A percentile compares a stretch with the other conserved stretches of the same genome.
Conservation (phyloP, 2,797 vertebrate genomes). For the Mionectes olivaceus region DNA sequence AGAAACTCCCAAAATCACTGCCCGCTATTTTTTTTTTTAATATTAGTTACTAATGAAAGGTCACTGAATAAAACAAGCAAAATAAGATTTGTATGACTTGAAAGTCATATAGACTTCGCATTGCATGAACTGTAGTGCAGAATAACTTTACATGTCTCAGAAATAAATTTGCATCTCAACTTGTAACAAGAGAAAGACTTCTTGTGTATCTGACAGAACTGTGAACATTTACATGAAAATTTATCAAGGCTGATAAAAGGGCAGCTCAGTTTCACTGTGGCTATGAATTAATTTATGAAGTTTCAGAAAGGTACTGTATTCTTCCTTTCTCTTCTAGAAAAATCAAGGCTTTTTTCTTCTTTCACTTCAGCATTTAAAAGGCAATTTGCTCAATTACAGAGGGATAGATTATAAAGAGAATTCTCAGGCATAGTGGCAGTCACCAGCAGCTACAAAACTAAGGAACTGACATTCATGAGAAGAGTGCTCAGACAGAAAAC, state of each 20-base stretch:
- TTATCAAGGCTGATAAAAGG: constrained; percentile 6
- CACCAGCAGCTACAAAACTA: not conserved
- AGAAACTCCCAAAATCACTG: not conserved
- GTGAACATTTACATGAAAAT: not conserved
- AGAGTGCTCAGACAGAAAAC: not conserved
- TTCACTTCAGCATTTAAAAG: not conserved
- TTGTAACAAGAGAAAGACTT: constrained; percentile 9
- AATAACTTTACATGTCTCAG: not conserved
- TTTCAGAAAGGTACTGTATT: not conserved
- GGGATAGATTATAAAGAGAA: not conserved
- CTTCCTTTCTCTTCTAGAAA: not conserved
- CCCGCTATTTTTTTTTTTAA: constrained; percentile 6
- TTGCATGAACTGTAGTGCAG: not conserved
- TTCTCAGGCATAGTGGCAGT: not conserved
- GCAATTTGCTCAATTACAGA: not conserved
- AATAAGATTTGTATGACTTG: constrained; percentile 17
- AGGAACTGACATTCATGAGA: not conserved
- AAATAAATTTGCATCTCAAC: not conserved
- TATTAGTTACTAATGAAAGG: constrained; percentile 56
- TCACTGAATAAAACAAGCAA: constrained; percentile 59
- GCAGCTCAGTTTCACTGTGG: constrained; percentile 20
- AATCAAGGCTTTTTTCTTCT: not conserved
- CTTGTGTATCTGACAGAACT: not conserved
- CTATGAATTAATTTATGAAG: constrained; percentile 10
- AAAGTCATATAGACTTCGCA: not conserved